phyloP scores from a whole-genome alignment of 2,888 invertebrate genomes.

The Amaurobius ferox region DNA sequence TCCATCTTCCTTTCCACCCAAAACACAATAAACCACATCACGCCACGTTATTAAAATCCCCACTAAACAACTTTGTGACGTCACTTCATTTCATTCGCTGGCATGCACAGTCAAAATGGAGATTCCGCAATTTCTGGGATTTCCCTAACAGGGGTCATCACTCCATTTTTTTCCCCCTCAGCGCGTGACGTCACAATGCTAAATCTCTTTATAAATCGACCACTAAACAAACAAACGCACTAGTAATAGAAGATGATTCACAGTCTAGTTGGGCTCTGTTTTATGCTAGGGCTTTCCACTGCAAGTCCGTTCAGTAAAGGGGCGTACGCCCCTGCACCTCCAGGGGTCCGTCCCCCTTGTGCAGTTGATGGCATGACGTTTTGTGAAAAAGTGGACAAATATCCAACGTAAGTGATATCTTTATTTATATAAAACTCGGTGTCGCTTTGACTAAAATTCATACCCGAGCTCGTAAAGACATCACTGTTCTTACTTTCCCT shows the following conservation, averaged over 20 bases:
- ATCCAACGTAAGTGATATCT: background rate
- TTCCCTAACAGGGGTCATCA: background rate
- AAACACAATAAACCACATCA: too few relatives aligned
- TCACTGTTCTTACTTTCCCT: too few relatives aligned
- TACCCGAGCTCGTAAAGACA: too few relatives aligned
- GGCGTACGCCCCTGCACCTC: background rate
- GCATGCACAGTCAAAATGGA: background rate
- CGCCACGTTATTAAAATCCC: background rate
- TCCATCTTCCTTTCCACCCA: too few relatives aligned
- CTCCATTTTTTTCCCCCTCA: background rate
- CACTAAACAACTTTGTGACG: background rate
- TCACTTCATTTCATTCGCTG: background rate
- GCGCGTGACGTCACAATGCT: background rate
- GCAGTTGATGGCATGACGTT: background rate
- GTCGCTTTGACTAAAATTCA: too few relatives aligned
- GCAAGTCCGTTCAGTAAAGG: background rate
- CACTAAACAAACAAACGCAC: background rate
- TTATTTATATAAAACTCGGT: too few relatives aligned
- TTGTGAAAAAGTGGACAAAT: background rate
- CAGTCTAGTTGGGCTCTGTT: background rate
- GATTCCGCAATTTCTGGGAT: constrained; percentile 16
- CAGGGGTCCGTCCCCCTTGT: background rate
- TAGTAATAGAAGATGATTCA: background rate
- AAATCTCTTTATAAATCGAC: background rate
- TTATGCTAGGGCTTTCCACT: background rate